A percentile compares a stretch with the other conserved stretches of the same genome.
Evolutionary conservation across 2,888 invertebrate species (phyloP).

Genomic region (Empis livida): DNA sequence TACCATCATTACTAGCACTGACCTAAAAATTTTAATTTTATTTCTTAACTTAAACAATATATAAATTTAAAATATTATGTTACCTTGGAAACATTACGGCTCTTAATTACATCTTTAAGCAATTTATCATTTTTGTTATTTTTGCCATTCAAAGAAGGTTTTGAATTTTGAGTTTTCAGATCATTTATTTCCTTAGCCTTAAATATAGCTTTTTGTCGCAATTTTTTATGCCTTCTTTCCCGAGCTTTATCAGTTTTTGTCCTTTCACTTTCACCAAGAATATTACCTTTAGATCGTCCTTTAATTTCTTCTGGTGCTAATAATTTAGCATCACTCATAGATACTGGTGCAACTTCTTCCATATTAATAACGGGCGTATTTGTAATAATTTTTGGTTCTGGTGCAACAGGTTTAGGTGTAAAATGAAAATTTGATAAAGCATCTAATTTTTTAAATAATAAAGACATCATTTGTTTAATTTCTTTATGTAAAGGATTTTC

Average conservation of each 20-base stretch:
- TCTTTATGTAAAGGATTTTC: slow-evolving; percentile 67
- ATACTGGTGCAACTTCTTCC: slow-evolving; percentile 91
- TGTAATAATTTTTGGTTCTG: slow-evolving; percentile 80
- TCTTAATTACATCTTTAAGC: slow-evolving; percentile 50
- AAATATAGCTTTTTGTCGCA: slow-evolving; percentile 49
- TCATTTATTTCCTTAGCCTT: slow-evolving; percentile 38
- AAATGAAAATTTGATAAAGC: slow-evolving; percentile 89
- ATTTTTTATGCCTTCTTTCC: slow-evolving; percentile 76
- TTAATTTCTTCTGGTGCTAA: slow-evolving; percentile 89
- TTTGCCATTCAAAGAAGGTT: slow-evolving; percentile 28
- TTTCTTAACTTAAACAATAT: background rate
- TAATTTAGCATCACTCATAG: slow-evolving; percentile 69
- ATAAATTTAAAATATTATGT: too few relatives aligned
- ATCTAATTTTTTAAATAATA: slow-evolving; percentile 75
- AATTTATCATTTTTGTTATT: slow-evolving; percentile 41
- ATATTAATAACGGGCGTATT: slow-evolving; percentile 83
- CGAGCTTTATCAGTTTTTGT: slow-evolving; percentile 78
- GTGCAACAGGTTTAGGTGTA: slow-evolving; percentile 72
- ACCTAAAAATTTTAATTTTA: background rate
- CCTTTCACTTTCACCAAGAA: slow-evolving; percentile 62
- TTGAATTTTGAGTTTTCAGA: slow-evolving; percentile 33
- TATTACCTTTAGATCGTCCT: slow-evolving; percentile 41
- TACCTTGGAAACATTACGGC: slow-evolving; percentile 50
- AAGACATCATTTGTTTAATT: slow-evolving; percentile 59
- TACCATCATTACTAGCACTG: background rate